Base-by-base conservation (phyloP, 2,888 invertebrate genomes). In the Amorpha juglandis region DNA sequence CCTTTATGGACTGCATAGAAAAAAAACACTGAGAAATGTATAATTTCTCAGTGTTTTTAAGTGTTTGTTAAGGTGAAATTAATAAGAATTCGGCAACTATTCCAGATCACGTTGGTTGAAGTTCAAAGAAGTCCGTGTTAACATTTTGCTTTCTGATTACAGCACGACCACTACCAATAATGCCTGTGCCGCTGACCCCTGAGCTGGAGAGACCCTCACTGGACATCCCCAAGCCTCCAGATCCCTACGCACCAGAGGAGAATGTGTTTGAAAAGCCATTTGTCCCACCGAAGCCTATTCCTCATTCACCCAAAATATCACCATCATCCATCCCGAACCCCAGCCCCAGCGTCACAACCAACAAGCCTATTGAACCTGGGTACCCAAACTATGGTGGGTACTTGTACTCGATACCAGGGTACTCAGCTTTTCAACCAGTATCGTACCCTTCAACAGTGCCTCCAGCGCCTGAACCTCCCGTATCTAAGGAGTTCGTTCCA, bases 281-380 rank as follows among this genome's bases (percentile, higher is more conserved):
- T 66, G 19, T 86, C 16, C 76, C 86, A 19, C 75, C 86, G 0
- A 92, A 90, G 76, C 82, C 89, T 0, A 79, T 91, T 45, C 79
- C 88, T 0, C 89, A 91, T 71, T 88, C 90, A 0, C 87, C 90
- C 27, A 92, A 89, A 76, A 94, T 94, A 69, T 91, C 93, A 0
- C 93, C 92, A 4, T 93, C 93, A 0, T 93, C 94, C 0, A 93
- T 93, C 55, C 92, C 93, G 0, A 93, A 90, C 65, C 92, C 94
- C 0, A 93, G 82, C 67, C 93, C 93, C 0, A 93, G 91, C 62
- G 85, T 89, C 0, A 85, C 87, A 9, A 83, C 88, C 0, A 87
- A 84, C 1, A 90, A 88, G 68, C 88, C 79, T 63, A 75, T 80
- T n/a, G 91, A 91, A 63, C 68, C 84, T 52, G 86, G 86, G 0